A percentile compares a stretch with the other conserved stretches of the same genome.
Evolutionary conservation across 1,140 invertebrate species (phyloP).

Genomic region (Cyclargus thomasi): DNA sequence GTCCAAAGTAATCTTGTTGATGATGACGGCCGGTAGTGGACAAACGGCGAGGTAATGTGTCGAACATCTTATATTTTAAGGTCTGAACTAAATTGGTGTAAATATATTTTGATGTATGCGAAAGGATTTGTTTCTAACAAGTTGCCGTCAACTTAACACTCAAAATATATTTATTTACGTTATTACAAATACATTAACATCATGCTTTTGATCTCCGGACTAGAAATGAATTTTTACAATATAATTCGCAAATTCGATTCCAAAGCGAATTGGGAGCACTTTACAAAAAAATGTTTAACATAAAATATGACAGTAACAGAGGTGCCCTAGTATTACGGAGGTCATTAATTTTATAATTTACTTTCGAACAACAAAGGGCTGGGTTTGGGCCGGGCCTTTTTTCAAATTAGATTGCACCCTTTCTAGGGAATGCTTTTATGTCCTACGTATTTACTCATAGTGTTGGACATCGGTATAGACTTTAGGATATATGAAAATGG

Average conservation of each 20-base stretch:
- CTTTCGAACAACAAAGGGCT: conserved; percentile 16
- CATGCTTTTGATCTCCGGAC: background rate
- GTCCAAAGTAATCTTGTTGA: no score
- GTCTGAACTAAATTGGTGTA: no score
- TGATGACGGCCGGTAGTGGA: no score
- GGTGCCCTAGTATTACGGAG: background rate
- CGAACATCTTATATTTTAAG: no score
- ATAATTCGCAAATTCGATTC: conserved; percentile 8
- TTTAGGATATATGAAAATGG: no score
- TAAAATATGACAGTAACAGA: conserved; percentile 5
- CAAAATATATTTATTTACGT: no score
- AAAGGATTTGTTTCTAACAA: no score
- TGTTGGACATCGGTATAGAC: conserved; percentile 23
- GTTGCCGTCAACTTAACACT: no score
- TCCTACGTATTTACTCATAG: conserved; percentile 44
- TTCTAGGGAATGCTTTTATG: conserved; percentile 37
- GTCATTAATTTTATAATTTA: conserved; percentile 27
- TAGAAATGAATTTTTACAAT: background rate
- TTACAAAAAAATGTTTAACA: background rate
- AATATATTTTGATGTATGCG: no score
- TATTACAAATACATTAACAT: no score
- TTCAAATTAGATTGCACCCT: conserved; percentile 65
- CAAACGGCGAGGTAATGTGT: no score
- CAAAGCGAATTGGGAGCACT: conserved; percentile 2
- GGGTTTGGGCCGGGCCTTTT: background rate